Evolutionary conservation across 1,140 invertebrate genomes (phyloP).

Genomic region (Harlomillsia oculata): DNA sequence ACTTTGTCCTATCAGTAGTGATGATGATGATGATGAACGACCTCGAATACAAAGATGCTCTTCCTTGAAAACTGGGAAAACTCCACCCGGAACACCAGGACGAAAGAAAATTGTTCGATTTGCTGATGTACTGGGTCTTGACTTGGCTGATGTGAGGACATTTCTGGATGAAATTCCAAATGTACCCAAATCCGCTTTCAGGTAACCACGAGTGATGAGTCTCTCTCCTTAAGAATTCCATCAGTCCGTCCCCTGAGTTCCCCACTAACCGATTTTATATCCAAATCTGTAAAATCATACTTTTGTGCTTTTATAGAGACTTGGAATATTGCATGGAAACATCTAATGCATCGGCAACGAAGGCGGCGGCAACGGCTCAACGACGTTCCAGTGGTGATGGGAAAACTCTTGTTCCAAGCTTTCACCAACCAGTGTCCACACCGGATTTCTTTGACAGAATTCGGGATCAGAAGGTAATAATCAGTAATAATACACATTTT

Average conservation of each 20-base stretch:
- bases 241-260: background rate
- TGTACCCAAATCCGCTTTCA: conserved; percentile 73
- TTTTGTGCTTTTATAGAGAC: conserved; percentile 23
- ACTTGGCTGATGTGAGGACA: conserved; percentile 80
- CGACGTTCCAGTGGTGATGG: conserved; percentile 5
- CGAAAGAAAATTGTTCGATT: conserved; percentile 91
- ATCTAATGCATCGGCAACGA: conserved; percentile 7
- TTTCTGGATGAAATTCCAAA: conserved; percentile 81
- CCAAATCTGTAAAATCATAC: background rate
- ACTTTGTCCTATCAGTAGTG: conserved; percentile 11
- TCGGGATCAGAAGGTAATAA: conserved; percentile 53
- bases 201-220: conserved; percentile 24
- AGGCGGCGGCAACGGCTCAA: background rate
- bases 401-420: conserved; percentile 57
- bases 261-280: background rate
- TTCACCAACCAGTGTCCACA: conserved; percentile 67
- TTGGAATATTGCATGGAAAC: conserved; percentile 14
- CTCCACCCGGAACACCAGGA: conserved; percentile 75
- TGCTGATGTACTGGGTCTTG: conserved; percentile 84
- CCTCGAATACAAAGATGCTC: conserved; percentile 61
- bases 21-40: conserved; percentile 33
- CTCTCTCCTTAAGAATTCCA: too few species aligned
- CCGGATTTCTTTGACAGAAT: conserved; percentile 68
- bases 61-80: conserved; percentile 81
- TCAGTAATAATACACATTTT: conserved; percentile 6